Base-by-base conservation (phyloP, 2,797 vertebrate genomes). In the Argyrosomus regius region DNA sequence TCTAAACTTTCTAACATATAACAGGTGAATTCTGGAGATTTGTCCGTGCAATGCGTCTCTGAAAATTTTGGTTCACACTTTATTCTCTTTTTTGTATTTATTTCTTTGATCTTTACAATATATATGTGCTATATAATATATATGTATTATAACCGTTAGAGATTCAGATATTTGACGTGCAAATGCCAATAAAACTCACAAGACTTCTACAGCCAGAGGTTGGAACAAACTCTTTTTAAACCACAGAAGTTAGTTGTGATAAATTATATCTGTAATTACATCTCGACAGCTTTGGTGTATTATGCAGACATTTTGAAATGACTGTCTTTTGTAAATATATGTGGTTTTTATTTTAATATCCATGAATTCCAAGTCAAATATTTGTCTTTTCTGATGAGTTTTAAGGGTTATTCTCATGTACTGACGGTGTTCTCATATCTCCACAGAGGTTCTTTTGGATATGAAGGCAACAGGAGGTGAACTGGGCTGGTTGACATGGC, bases 401-500 rank as follows among this genome's bases (percentile, higher is more conserved):
- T 45, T n/a, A 46, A 68, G 0, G 3, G 63, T 72, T 53, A 3
- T 60, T 60, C 24, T 48, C 7, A 9, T 53, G 56, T 50, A 12
- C 28, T 85, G 66, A 87, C 20, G 0, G 12, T 64, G 11, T 78
- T 80, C 1, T 48, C 50, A 17, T 90, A 28, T 91, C 77, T 91
- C 77, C 61, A 81, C 96, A 99, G 98, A 98, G 75, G 97, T 98
- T 57, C 94, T 99, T 77, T 80, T 99, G 94, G 98, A 99, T 81
- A 98, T 99, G 31, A 96, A 89, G 66, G 96, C 96, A 28, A 95
- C 96, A 0, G 97, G 97, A 35, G 96, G 97, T 26, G 97, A 99
- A 67, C 94, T 98, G 31, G 98, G 98, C 88, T 99, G 98, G 98
- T 86, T 99, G 87, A 97, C 96, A 22, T 96, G 96, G 81, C 96